Base-by-base conservation (phyloP, 2,113 vertebrate species). In the Redunca redunca region DNA sequence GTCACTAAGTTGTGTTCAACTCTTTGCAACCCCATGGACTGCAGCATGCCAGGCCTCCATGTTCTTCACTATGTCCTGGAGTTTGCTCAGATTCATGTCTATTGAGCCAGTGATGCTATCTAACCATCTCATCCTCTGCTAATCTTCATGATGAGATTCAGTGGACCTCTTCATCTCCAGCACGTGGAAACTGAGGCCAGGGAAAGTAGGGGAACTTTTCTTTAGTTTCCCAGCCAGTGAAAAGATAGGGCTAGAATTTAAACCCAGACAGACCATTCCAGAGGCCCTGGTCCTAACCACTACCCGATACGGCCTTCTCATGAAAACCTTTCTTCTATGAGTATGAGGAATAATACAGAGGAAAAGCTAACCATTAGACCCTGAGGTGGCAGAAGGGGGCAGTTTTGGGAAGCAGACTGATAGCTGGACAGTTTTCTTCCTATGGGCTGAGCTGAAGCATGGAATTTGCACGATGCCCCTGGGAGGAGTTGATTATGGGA, bases 391-490 rank as follows among this genome's bases (percentile, higher is more conserved):
- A 77, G 36, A 43, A 77, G 23, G 6, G 36, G 12, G 13, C 23
- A 43, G 40, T 43, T 77, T 43, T 26, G 12, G 71, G 40, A 77
- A 43, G 40, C 40, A 77, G 21, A 77, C 71, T 77, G 46, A 36
- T 12, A 26, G 55, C 28, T 36, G 6, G 40, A 50, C 43, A 15
- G n/a, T 48, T 89, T 88, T 15, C 16, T 21, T 74, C 15, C 40
- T 12, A 15, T 6, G 55, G 7, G 33, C 19, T 40, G 33, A 58
- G 25, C 33, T 23, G 50, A 58, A 89, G 78, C 57, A 86, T 36
- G 28, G 50, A 36, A 50, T 64, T 53, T 7, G 67, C 21, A 40
- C 0, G 0, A 21, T 2, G 21, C 4, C 13, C 52, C n/a, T 30
- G 17, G 86, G 4, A 50, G n/a, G 21, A 52, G 84, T 0, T 40